Evolutionary conservation across 2,113 vertebrate genomes (phyloP).

Genomic region (Rattus rattus): DNA sequence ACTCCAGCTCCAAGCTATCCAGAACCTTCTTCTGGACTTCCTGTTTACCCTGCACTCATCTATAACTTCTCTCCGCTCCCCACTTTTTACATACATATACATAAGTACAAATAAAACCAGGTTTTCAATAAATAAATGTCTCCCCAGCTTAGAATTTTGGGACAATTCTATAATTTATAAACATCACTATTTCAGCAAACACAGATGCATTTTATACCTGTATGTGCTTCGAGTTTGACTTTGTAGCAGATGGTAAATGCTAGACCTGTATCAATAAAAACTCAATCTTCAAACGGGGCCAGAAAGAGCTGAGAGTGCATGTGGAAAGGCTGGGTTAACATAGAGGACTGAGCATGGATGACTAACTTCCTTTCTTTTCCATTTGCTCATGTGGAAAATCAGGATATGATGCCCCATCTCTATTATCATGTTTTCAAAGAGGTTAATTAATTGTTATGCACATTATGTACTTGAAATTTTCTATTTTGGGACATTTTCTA

Average conservation of each 20-base stretch:
- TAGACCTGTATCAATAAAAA: constrained; percentile 27
- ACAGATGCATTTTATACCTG: constrained; percentile 22
- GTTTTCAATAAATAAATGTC: neutral
- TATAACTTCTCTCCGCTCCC: neutral
- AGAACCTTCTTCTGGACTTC: neutral
- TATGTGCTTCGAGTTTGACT: constrained; percentile 27
- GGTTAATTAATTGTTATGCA: constrained; percentile 78
- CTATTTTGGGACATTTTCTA: constrained; percentile 79
- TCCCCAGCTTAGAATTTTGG: constrained; percentile 24
- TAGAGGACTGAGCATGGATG: neutral
- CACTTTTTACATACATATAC: neutral
- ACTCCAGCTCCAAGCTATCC: neutral
- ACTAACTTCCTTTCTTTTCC: constrained; percentile 71
- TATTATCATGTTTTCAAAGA: constrained; percentile 80
- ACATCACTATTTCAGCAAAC: constrained; percentile 33
- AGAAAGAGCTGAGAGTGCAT: constrained; percentile 8
- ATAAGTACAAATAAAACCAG: neutral
- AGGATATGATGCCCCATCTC: constrained; percentile 62
- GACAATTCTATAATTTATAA: constrained; percentile 20
- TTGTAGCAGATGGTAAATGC: neutral
- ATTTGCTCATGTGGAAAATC: constrained; percentile 75
- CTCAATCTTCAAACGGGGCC: neutral
- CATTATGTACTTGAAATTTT: constrained; percentile 76
- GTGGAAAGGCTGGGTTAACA: constrained; percentile 28
- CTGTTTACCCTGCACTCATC: neutral